A percentile compares a stretch with the other conserved stretches of the same genome.
These are phyloP conservation scores for Olivierus martensii DNA, from an alignment of 1,140 invertebrate species.

Conservation along the genomic window DNA sequence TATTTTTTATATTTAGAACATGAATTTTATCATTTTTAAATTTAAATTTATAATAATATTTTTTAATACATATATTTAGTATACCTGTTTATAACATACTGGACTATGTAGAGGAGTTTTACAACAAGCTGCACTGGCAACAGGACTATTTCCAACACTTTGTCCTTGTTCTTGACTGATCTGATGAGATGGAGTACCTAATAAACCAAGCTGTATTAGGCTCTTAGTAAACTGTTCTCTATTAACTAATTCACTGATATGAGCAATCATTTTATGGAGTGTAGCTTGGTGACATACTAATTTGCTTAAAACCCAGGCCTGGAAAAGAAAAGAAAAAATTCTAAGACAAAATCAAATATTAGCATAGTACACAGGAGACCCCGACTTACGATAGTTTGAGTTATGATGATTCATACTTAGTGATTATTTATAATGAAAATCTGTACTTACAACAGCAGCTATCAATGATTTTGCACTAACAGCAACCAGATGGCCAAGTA, in stretches of 20 bases:
- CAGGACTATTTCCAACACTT: conserved; percentile 6
- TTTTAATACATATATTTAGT: no score
- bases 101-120: neutral
- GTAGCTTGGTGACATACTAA: conserved; percentile 36
- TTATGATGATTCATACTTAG: no score
- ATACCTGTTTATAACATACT: conserved; percentile 8
- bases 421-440: no score
- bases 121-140: neutral
- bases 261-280: conserved; percentile 23
- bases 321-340: conserved; percentile 18
- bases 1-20: no score
- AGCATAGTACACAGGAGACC: no score
- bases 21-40: no score
- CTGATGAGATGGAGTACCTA: conserved; percentile 24
- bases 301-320: conserved; percentile 41
- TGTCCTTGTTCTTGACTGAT: conserved; percentile 1
- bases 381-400: no score
- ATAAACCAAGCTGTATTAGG: conserved; percentile 37
- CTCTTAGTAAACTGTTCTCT: conserved; percentile 44
- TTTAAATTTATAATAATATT: no score
- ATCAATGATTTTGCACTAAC: no score
- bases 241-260: conserved; percentile 40
- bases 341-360: no score
- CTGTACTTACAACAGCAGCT: no score
- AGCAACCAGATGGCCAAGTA: no score